Evolutionary conservation across 2,797 vertebrate genomes (phyloP).

Genomic region (Brachyrhaphis roseni): DNA sequence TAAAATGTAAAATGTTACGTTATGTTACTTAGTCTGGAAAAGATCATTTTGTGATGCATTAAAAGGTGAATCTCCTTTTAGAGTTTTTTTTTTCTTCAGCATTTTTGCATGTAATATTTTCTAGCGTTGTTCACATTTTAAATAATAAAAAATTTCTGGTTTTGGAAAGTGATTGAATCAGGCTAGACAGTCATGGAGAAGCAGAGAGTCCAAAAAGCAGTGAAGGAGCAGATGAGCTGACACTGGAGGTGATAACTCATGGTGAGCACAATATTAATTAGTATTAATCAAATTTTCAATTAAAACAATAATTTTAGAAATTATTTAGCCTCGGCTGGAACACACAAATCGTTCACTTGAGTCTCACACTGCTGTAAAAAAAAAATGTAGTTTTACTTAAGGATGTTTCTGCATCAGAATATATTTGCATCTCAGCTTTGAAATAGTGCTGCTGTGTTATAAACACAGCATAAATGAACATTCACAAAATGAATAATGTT

Average conservation of each 20-base stretch:
- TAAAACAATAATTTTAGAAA: background rate
- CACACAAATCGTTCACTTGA: background rate
- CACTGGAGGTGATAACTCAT: slow-evolving; percentile 21
- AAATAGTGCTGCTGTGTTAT: background rate
- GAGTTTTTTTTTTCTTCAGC: background rate
- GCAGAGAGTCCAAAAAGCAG: slow-evolving; percentile 28
- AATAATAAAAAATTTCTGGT: background rate
- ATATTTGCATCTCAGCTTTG: background rate
- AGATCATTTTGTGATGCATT: background rate
- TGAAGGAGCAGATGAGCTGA: background rate
- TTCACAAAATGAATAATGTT: background rate
- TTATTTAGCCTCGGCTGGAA: background rate
- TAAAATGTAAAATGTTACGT: background rate
- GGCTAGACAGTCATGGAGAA: slow-evolving; percentile 69
- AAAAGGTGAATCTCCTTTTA: background rate
- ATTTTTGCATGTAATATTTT: background rate
- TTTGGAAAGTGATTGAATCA: slow-evolving; percentile 41
- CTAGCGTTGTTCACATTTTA: background rate
- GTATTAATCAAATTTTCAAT: background rate
- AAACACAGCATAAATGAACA: background rate
- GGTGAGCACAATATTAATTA: slow-evolving; percentile 28
- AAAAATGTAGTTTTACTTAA: background rate
- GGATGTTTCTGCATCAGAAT: background rate
- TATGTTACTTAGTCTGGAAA: background rate
- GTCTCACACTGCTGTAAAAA: background rate